A percentile compares a stretch with the other conserved stretches of the same genome.
Conservation (phyloP, 2,797 vertebrate genomes). For the Darevskia nairensis region DNA sequence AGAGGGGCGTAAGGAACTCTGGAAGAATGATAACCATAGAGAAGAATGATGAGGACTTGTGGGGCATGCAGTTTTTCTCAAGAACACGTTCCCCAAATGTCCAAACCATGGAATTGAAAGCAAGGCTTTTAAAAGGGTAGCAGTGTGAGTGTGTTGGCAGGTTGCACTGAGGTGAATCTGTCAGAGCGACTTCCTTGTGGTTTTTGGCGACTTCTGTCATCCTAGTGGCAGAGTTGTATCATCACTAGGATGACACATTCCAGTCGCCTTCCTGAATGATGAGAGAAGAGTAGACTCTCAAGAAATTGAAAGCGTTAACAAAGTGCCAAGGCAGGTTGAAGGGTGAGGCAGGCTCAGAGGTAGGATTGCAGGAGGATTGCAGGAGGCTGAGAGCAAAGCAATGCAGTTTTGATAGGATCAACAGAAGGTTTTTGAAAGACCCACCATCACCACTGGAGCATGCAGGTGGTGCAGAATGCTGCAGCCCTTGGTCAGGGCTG, state of each 20-base stretch:
- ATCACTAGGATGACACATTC: too few relatives aligned
- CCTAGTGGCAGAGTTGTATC: too few relatives aligned
- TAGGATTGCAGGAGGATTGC: too few relatives aligned
- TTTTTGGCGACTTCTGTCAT: background rate
- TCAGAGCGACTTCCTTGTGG: too few relatives aligned
- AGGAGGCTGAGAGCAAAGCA: background rate
- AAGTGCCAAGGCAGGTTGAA: background rate
- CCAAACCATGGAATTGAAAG: background rate
- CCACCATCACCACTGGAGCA: rapidly evolving
- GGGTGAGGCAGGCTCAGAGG: background rate
- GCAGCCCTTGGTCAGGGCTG: background rate
- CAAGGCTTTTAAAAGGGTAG: too few relatives aligned
- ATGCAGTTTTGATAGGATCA: background rate
- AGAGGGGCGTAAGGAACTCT: background rate
- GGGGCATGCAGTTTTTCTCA: background rate
- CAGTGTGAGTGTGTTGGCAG: background rate
- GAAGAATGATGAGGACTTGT: background rate
- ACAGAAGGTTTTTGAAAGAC: rapidly evolving
- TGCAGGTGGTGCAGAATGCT: background rate
- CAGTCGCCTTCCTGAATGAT: too few relatives aligned
- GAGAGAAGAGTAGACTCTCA: background rate
- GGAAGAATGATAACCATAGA: background rate
- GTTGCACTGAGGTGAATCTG: background rate
- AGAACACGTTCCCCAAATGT: background rate
- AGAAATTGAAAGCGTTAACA: background rate